Conservation (phyloP, 2,888 invertebrate genomes). For the Camponotus fellah region DNA sequence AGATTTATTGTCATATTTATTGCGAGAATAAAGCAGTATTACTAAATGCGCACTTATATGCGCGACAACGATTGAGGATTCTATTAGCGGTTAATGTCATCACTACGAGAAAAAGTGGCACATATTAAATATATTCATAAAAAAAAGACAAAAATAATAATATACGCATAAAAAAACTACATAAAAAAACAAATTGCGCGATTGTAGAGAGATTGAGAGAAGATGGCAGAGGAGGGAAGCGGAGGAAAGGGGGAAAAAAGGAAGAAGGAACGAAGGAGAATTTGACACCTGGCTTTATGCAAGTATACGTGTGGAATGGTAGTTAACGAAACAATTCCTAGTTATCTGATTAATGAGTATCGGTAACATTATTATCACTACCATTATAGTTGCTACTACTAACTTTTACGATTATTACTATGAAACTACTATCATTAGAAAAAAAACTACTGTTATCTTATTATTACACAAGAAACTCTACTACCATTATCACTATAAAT, state of each 20-base stretch:
- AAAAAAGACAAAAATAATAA: constrained; percentile 18
- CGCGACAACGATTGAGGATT: constrained; percentile 56
- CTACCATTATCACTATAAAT: constrained; percentile 73
- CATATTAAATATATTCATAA: constrained; percentile 46
- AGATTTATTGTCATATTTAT: constrained; percentile 2
- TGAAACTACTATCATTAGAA: constrained; percentile 57
- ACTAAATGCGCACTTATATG: constrained; percentile 4
- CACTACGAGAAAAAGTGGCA: constrained; percentile 55
- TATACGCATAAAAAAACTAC: constrained; percentile 1
- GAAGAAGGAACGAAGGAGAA: neutral
- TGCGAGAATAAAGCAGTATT: constrained; percentile 3
- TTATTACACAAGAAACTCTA: constrained; percentile 63
- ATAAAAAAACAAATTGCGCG: neutral
- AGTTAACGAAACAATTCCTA: constrained; percentile 58
- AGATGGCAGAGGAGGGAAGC: neutral
- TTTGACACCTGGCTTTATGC: constrained; percentile 57
- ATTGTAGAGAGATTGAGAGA: neutral
- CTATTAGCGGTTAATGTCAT: constrained; percentile 65
- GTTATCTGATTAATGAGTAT: constrained; percentile 67
- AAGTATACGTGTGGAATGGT: constrained; percentile 64
- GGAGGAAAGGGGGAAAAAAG: neutral
- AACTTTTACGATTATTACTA: constrained; percentile 37
- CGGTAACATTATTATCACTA: constrained; percentile 68
- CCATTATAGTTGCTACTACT: constrained; percentile 66
- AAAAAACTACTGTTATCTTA: constrained; percentile 68